phyloP scores from a whole-genome alignment of 2,797 vertebrate genomes.

The Cichlasoma orientale region DNA sequence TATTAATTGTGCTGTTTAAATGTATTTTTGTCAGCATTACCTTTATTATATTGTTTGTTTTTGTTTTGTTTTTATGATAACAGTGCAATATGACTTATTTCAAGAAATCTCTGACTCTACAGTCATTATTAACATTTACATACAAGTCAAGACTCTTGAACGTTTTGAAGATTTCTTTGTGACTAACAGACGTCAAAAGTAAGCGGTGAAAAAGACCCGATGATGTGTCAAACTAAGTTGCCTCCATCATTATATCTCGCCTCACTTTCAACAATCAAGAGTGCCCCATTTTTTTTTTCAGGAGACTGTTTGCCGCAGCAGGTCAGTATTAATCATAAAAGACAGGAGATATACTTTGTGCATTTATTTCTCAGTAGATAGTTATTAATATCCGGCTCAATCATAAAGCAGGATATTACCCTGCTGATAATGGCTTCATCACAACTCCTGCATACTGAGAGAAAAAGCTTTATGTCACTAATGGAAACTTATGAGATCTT shows the following conservation, averaged over 20 bases:
- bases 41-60: constrained; percentile 18
- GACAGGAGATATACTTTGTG: constrained; percentile 31
- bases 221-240: constrained; percentile 2
- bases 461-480: constrained; percentile 32
- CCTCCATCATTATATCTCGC: constrained; percentile 30
- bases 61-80: background rate
- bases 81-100: background rate
- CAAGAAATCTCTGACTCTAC: constrained; percentile 3
- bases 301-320: background rate
- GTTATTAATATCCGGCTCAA: constrained; percentile 74
- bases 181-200: background rate
- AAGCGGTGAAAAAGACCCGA: background rate
- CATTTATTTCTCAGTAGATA: constrained; percentile 62
- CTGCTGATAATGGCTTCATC: constrained; percentile 67
- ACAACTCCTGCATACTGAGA: constrained; percentile 45
- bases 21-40: constrained; percentile 38
- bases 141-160: background rate
- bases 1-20: constrained; percentile 34
- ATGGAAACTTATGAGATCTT: constrained; percentile 42
- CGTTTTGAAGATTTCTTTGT: background rate
- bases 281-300: background rate
- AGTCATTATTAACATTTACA: background rate
- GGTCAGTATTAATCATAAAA: constrained; percentile 20
- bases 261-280: constrained; percentile 16
- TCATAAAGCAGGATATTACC: constrained; percentile 75